Conservation (phyloP, 2,113 vertebrate species). For the Campylomormyrus tamandua region DNA sequence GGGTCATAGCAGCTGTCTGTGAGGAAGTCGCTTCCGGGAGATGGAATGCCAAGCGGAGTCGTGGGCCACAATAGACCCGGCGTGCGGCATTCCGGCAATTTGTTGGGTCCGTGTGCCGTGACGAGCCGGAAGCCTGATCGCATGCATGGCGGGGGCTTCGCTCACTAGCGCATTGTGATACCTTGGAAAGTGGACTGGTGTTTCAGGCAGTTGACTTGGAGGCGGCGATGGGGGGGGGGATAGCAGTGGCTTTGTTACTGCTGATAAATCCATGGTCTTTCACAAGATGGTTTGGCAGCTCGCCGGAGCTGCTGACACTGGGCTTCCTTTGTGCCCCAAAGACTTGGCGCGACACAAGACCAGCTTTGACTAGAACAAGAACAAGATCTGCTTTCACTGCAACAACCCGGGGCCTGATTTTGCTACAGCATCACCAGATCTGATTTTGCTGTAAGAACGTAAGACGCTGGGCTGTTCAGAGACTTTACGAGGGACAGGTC, state of each 20-base stretch:
- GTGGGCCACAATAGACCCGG: background rate
- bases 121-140: background rate
- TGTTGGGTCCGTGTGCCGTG: background rate
- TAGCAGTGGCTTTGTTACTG: background rate
- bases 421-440: background rate
- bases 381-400: background rate
- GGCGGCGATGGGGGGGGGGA: background rate
- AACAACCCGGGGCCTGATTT: background rate
- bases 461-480: background rate
- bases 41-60: background rate
- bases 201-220: background rate
- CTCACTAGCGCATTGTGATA: background rate
- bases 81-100: background rate
- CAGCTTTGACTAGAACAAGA: background rate
- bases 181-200: background rate
- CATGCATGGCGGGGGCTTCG: background rate
- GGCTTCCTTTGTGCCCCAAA: constrained; percentile 6
- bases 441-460: background rate
- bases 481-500: background rate
- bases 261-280: background rate
- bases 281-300: background rate
- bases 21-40: background rate
- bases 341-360: background rate
- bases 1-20: background rate
- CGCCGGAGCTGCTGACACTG: background rate